phyloP scores from a whole-genome alignment of 2,797 vertebrate genomes.

The Enteromius viviparus region DNA sequence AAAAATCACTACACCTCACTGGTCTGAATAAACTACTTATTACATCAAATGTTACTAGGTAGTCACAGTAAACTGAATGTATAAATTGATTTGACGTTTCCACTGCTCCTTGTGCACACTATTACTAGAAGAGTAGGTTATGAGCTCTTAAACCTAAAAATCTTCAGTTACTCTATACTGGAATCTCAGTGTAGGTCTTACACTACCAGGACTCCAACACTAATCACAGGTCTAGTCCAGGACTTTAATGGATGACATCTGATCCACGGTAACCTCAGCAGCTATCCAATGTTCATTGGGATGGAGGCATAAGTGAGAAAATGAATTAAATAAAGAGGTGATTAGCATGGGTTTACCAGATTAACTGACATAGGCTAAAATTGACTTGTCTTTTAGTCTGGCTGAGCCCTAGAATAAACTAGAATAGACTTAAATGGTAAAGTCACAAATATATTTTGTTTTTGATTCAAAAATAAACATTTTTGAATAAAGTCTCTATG shows the following conservation, averaged over 20 bases:
- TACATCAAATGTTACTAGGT: background rate
- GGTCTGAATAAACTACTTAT: background rate
- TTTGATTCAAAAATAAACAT: no score
- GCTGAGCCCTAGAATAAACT: background rate
- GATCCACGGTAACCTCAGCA: conserved; percentile 15
- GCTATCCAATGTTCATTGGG: background rate
- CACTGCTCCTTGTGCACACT: background rate
- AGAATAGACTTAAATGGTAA: background rate
- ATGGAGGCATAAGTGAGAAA: conserved; percentile 19
- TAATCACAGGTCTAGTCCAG: background rate
- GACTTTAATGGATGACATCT: conserved; percentile 4
- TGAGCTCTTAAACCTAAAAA: background rate
- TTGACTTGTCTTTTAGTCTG: background rate
- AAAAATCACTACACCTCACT: background rate
- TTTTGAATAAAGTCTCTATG: background rate
- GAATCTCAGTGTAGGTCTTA: background rate
- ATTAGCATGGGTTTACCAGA: conserved; percentile 1
- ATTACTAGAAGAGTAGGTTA: background rate
- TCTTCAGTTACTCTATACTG: background rate
- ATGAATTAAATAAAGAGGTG: conserved; percentile 3
- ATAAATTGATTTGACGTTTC: background rate
- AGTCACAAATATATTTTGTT: background rate
- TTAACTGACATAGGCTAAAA: background rate
- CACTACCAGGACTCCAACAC: background rate
- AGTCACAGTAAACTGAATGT: background rate